Evolutionary conservation across 2,888 invertebrate genomes (phyloP).

Genomic region (Epinotia bilunana): DNA sequence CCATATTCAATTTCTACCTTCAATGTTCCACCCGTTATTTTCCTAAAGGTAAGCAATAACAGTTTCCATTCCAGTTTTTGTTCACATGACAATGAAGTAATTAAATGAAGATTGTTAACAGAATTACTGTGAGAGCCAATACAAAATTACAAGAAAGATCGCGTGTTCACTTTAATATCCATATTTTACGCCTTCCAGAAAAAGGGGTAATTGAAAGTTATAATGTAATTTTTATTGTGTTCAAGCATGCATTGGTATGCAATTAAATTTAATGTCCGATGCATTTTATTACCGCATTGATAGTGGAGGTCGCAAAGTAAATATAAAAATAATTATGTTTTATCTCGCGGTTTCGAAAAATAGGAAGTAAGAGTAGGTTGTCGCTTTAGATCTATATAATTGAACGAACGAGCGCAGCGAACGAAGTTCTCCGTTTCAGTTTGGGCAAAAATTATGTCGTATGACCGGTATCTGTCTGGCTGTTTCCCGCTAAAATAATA

Average conservation of each 20-base stretch:
- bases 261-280: constrained; percentile 2
- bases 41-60: not conserved
- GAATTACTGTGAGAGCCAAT: no score
- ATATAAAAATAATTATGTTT: not conserved
- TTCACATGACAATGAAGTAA: not conserved
- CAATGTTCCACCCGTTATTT: no score
- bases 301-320: not conserved
- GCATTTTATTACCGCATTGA: not conserved
- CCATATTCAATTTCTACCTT: no score
- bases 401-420: no score
- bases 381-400: no score
- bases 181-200: not conserved
- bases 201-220: not conserved
- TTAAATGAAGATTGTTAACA: not conserved
- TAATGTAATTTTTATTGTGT: not conserved
- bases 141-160: not conserved
- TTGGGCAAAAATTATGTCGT: no score
- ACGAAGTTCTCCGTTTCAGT: no score
- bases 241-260: not conserved
- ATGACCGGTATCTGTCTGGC: no score
- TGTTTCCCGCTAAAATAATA: no score
- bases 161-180: not conserved
- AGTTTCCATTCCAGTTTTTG: not conserved
- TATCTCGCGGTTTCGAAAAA: no score
- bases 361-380: no score